These are phyloP conservation scores for Varroa destructor DNA, from an alignment of 1,140 invertebrate genomes.

Conservation along the genomic window DNA sequence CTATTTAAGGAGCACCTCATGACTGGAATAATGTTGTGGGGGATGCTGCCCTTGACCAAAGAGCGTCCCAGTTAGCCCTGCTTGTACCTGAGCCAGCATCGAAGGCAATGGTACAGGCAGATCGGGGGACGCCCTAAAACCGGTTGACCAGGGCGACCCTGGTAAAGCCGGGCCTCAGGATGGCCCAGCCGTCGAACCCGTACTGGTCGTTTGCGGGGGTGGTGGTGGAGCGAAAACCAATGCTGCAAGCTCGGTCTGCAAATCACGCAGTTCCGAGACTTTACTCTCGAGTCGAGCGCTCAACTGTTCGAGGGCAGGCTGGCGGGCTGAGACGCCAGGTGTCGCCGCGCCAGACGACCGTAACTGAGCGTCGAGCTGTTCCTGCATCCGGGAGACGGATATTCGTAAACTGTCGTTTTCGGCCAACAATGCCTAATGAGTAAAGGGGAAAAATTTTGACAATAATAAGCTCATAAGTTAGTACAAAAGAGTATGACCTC, in stretches of 20 bases:
- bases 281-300: slow-evolving; percentile 66
- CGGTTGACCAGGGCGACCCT: neutral
- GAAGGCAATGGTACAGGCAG: too few species aligned
- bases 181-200: neutral
- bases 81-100: too few species aligned
- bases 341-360: slow-evolving; percentile 63
- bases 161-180: slow-evolving; percentile 7
- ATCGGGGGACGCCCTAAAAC: too few species aligned
- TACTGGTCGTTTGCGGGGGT: neutral
- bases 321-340: slow-evolving; percentile 39
- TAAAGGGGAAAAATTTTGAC: slow-evolving; percentile 1
- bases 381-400: slow-evolving; percentile 59
- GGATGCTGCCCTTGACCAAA: neutral
- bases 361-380: slow-evolving; percentile 60
- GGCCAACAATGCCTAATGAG: slow-evolving; percentile 49
- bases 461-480: slow-evolving; percentile 16
- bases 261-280: slow-evolving; percentile 67
- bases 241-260: slow-evolving; percentile 64
- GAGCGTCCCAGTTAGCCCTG: neutral
- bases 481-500: too few species aligned
- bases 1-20: slow-evolving; percentile 19
- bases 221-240: slow-evolving; percentile 44
- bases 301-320: slow-evolving; percentile 65
- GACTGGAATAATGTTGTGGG: neutral
- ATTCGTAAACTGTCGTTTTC: slow-evolving; percentile 58